Evolutionary conservation across 2,113 vertebrate species (phyloP), one percentile per base, ranked within the genome.

Genomic region (Sylvilagus bachmani): DNA sequence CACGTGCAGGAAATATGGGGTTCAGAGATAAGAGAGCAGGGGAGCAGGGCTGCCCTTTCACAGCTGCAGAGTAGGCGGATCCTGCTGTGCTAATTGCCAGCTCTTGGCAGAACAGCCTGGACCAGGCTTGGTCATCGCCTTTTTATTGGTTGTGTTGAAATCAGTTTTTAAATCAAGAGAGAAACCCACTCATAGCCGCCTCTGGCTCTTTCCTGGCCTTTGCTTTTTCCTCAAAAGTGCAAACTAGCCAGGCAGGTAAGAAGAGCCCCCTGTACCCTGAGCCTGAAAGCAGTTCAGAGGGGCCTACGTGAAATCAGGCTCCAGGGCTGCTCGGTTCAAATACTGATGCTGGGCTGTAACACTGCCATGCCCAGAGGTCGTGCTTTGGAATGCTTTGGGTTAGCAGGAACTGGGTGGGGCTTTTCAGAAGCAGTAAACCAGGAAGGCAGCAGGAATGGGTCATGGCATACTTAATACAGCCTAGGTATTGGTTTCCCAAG

Each of bases 91-190:
- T 97, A 87, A 95, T 95, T 97, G 66, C 82, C 66, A 90, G 0
- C 1, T 96, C 96, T 95, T 91, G 92, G 91, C 84, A 97, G 97
- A 98, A 97, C 93, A 97, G 92, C 78, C 71, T 12, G 89, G 96
- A 89, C 74, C 64, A 89, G 86, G 49, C 87, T 95, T 89, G 96
- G 74, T 55, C 1, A 0, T 75, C 90, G 44, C 83, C n/a, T 92
- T 86, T 96, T 86, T 96, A 67, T 93, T 92, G 82, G 71, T 83
- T 95, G 67, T 53, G 62, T 80, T 95, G 90, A 97, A 97, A 94
- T 91, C 31, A 78, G 91, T 92, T 79, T 80, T 86, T 93, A 38
- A 89, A 93, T 83, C 8, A 83, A 92, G 38, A 86, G 51, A 61
- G 80, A 89, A 91, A 55, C 58, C 83, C 53, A 83, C 79, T 84